Evolutionary conservation across 2,888 invertebrate species (phyloP), one percentile per base, ranked within the genome.

Genomic region (Charanyca ferruginea): DNA sequence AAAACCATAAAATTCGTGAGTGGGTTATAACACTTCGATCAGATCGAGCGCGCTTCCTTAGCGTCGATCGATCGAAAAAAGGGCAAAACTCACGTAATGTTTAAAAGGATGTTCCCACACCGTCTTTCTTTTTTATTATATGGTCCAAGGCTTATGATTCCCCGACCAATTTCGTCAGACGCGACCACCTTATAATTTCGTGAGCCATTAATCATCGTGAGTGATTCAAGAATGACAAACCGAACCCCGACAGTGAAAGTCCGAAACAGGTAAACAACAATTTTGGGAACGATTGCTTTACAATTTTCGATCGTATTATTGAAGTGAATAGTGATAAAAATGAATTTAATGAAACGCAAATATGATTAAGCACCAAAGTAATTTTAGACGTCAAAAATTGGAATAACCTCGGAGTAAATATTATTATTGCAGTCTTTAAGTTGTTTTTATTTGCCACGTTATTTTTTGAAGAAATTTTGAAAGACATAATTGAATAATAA

Each of bases 131-230:
- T 91, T 47, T 89, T 87, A 83, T 77, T 78, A 81, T 81, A 84
- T 83, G 88, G 86, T 84, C 87, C 80, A 79, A 83, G 86, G 82
- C 81, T 86, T 85, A 85, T 88, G 84, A 84, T 85, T 87, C 85
- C 75, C 74, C 83, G 83, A 88, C 88, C 91, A 93, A 93, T 94
- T 93, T 92, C 82, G 88, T 88, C 85, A 77, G 86, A 84, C 73
- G 83, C 87, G 82, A 85, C 87, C 89, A 93, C 92, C 90, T 88
- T 93, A 89, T 94, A 94, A 94, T 94, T 94, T 94, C 83, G 87
- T 84, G 80, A 63, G 78, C 83, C 91, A 94, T 94, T 91, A 93
- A 94, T 93, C 93, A 92, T 92, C 74, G 57, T 67, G 82, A 74
- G 85, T 85, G 86, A 89, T 89, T 85, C 82, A 84, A 89, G 89